Evolutionary conservation across 2,113 vertebrate genomes (phyloP), one percentile per base, ranked within the genome.

Genomic region (Propithecus coquereli): DNA sequence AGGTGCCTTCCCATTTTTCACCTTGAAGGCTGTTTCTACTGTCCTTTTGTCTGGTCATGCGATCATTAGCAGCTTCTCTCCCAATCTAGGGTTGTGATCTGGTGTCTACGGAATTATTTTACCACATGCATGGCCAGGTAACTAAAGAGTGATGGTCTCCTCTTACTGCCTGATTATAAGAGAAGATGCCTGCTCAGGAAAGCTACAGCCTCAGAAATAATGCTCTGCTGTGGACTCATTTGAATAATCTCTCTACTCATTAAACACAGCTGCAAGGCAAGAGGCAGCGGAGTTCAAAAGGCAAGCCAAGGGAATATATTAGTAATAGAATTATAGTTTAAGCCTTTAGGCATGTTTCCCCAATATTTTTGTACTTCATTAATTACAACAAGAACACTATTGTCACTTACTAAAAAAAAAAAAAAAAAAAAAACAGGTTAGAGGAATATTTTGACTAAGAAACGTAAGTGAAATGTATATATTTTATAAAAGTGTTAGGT

Each of bases 241-340:
- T 99, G 98, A 98, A 98, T 99, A 98, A 99, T 99, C 98, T 99
- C 98, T 94, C 97, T 97, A 98, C 98, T 99, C 98, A 98, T 99
- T 98, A 99, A 98, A 97, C 98, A 98, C 97, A 99, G 98, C 99
- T 99, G 98, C 95, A 94, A 98, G 98, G 98, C 97, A 98, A 97
- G 90, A 96, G 97, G 96, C 97, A 96, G 96, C 91, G 93, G 97
- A 98, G 98, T 98, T 99, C 98, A 98, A 98, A 98, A 98, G 95
- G 95, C 97, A 98, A 98, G 98, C 91, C 97, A 98, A 96, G 98
- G 97, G 98, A 98, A 98, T 98, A 98, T 98, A 98, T 98, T 98
- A 98, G 97, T 97, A 97, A 98, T 97, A 98, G 98, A 98, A 98
- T 98, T 98, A 98, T 98, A 96, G 96, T 97, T 97, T 97, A 96